phyloP scores from a whole-genome alignment of 2,797 vertebrate genomes.

The Rhinophrynus dorsalis region DNA sequence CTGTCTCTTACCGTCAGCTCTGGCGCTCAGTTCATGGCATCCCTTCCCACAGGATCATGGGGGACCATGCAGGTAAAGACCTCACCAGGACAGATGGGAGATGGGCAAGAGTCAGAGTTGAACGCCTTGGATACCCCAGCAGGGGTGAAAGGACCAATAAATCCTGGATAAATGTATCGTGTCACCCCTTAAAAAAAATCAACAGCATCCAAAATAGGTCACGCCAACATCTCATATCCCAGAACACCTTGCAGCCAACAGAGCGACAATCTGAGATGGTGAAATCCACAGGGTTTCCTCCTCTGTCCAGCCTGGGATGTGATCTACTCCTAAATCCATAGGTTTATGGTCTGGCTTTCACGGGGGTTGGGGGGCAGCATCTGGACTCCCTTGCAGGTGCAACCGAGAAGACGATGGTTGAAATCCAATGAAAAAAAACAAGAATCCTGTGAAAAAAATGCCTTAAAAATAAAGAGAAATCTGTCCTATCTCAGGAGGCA shows the following conservation, averaged over 20 bases:
- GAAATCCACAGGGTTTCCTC: slow-evolving; percentile 6
- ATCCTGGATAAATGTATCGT: too few species aligned
- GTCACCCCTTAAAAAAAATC: slow-evolving; percentile 3
- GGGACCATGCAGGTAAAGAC: background rate
- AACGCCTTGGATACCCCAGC: background rate
- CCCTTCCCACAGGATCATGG: background rate
- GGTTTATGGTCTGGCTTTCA: background rate
- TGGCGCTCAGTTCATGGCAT: slow-evolving; percentile 12
- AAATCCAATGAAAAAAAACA: background rate
- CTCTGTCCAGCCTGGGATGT: background rate
- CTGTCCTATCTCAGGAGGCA: background rate
- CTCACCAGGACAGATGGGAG: background rate
- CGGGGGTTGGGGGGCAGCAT: background rate
- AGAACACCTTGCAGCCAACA: slow-evolving; percentile 3
- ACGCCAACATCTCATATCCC: slow-evolving; percentile 17
- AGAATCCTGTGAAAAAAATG: background rate
- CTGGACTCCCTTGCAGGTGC: slow-evolving; percentile 23
- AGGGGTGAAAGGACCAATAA: too few species aligned
- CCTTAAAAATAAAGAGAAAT: background rate
- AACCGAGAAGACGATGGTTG: background rate
- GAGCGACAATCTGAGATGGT: background rate
- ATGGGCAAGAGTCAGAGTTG: background rate
- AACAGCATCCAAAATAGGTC: slow-evolving; percentile 15
- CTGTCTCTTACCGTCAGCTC: slow-evolving; percentile 16
- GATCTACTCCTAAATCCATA: background rate